Percentiles rank a stretch among this genome's conserved stretches.
These are phyloP conservation scores for Chloroceryle amazona DNA, from an alignment of 2,797 vertebrate genomes.

Conservation along the genomic window DNA sequence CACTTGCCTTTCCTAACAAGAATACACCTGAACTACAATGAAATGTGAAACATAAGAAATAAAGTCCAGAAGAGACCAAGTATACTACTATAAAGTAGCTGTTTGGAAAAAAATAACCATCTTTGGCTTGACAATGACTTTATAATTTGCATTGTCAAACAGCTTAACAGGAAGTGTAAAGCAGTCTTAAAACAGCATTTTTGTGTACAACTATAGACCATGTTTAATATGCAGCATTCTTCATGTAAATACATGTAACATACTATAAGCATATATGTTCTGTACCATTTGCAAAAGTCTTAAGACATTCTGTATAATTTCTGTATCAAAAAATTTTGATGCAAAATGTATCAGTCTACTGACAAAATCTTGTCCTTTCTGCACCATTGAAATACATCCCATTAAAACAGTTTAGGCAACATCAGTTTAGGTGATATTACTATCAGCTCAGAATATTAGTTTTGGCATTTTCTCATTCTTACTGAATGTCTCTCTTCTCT, in stretches of 20 bases:
- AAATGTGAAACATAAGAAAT: neutral
- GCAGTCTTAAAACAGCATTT: neutral
- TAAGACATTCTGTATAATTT: neutral
- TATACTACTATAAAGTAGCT: neutral
- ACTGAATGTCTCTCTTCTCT: neutral
- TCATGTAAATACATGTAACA: neutral
- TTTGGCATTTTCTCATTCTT: neutral
- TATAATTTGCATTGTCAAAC: neutral
- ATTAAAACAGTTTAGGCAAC: neutral
- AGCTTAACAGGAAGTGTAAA: neutral
- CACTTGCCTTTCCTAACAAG: neutral
- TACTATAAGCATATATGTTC: accelerated
- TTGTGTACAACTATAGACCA: neutral
- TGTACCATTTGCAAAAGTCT: neutral
- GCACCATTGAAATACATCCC: neutral
- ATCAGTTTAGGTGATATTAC: neutral
- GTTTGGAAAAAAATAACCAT: neutral
- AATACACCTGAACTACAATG: neutral
- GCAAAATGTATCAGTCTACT: neutral
- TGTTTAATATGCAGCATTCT: neutral
- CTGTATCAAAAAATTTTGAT: neutral
- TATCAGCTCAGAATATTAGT: neutral
- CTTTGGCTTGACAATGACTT: neutral
- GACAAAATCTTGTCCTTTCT: neutral
- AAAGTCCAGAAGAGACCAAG: neutral